Evolutionary conservation across 2,888 invertebrate genomes (phyloP).

Genomic region (Halictus quadricinctus): DNA sequence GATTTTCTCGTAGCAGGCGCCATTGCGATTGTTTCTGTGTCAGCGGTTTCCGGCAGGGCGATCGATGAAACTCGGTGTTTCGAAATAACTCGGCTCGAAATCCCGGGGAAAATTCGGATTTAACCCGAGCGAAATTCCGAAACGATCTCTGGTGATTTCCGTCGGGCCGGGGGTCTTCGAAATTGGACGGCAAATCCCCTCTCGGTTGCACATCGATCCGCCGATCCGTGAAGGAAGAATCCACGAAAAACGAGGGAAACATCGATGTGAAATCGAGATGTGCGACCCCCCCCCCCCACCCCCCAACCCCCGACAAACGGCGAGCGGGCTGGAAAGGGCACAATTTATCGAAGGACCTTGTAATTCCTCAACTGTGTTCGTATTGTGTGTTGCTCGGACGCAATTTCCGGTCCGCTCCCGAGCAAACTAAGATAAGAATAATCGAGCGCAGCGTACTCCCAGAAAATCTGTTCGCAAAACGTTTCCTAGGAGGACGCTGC

Average conservation of each 20-base stretch:
- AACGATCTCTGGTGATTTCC: background rate
- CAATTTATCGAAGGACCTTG: background rate
- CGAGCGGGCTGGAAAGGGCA: background rate
- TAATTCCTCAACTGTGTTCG: too few relatives aligned
- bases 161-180: constrained; percentile 24
- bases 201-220: constrained; percentile 13
- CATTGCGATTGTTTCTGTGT: constrained; percentile 16
- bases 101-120: background rate
- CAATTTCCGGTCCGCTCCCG: background rate
- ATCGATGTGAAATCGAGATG: constrained; percentile 7
- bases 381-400: background rate
- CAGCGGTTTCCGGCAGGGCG: background rate
- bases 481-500: background rate
- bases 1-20: background rate
- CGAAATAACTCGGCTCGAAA: constrained; percentile 16
- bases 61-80: constrained; percentile 2
- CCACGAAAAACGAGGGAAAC: background rate
- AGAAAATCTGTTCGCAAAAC: background rate
- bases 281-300: too few relatives aligned
- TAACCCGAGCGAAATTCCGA: background rate
- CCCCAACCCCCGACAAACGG: background rate
- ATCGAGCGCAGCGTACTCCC: constrained; percentile 18
- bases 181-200: background rate
- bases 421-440: background rate
- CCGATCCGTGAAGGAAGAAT: constrained; percentile 7